A percentile compares a stretch with the other conserved stretches of the same genome.
phyloP scores from a whole-genome alignment of 1,140 invertebrate species.

The Scaptomyza hsui region DNA sequence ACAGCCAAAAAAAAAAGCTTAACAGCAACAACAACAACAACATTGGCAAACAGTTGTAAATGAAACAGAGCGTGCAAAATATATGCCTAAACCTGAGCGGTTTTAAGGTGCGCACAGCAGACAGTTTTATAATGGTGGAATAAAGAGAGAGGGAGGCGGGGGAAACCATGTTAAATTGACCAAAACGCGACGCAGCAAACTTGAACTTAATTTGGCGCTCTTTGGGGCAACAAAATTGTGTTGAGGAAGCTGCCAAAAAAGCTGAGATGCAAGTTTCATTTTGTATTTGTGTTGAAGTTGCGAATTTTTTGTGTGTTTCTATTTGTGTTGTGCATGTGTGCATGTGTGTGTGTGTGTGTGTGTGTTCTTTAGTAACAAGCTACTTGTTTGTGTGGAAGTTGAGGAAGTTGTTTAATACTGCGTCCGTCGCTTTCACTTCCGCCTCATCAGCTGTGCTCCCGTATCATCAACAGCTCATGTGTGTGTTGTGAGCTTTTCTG shows the following conservation, averaged over 20 bases:
- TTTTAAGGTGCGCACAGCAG: slow-evolving; percentile 26
- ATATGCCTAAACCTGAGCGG: slow-evolving; percentile 45
- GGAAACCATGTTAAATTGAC: slow-evolving; percentile 48
- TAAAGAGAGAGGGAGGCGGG: neutral
- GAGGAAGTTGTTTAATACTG: slow-evolving; percentile 74
- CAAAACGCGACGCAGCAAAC: slow-evolving; percentile 53
- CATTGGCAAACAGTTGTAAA: slow-evolving; percentile 34
- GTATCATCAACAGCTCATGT: slow-evolving; percentile 26
- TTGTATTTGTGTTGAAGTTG: slow-evolving; percentile 3
- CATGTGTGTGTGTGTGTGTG: slow-evolving; percentile 5
- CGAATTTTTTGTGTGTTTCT: slow-evolving; percentile 2
- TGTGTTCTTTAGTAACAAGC: slow-evolving; percentile 1
- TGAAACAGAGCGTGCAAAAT: slow-evolving; percentile 54
- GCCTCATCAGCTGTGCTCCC: slow-evolving; percentile 71
- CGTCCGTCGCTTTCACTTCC: slow-evolving; percentile 74
- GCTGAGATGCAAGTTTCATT: neutral
- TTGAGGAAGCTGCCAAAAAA: slow-evolving; percentile 9
- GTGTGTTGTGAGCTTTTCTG: too few species aligned
- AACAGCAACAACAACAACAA: slow-evolving; percentile 14
- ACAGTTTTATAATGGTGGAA: neutral
- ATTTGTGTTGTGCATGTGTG: neutral
- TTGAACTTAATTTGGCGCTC: slow-evolving; percentile 53
- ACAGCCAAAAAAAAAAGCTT: neutral
- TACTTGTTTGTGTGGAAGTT: slow-evolving; percentile 26
- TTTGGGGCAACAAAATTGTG: slow-evolving; percentile 27